Conservation (phyloP, 2,888 invertebrate genomes). For the Pyrocoelia pectoralis region DNA sequence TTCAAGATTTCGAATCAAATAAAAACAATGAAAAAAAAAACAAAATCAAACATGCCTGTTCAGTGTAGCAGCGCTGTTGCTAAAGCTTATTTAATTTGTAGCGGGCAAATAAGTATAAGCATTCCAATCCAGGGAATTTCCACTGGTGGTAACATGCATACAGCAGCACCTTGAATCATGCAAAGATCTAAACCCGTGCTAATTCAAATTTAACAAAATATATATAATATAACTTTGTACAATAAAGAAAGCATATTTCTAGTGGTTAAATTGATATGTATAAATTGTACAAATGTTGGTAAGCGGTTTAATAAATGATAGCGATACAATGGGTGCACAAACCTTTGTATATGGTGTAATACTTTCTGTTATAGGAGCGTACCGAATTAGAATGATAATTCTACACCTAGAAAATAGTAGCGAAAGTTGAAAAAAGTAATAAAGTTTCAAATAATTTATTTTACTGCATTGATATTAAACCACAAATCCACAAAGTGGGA, state of each 20-base stretch:
- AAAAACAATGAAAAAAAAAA: constrained; percentile 19
- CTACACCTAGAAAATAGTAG: constrained; percentile 45
- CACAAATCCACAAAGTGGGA: constrained; percentile 21
- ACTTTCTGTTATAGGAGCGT: constrained; percentile 44
- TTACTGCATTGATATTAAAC: constrained; percentile 28
- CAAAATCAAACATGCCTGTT: constrained; percentile 32
- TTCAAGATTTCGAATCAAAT: constrained; percentile 8
- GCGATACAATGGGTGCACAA: constrained; percentile 31
- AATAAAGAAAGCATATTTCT: constrained; percentile 8
- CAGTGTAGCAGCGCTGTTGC: constrained; percentile 28
- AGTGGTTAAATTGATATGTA: constrained; percentile 13
- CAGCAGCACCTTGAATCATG: constrained; percentile 38
- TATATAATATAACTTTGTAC: neutral
- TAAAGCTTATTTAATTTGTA: constrained; percentile 33
- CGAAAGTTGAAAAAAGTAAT: constrained; percentile 17
- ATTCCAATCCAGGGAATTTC: constrained; percentile 32
- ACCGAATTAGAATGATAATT: constrained; percentile 46
- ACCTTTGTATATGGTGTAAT: constrained; percentile 33
- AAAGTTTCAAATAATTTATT: constrained; percentile 31
- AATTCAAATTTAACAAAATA: constrained; percentile 14
- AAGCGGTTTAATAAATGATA: constrained; percentile 25
- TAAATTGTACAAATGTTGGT: constrained; percentile 13
- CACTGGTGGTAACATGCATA: constrained; percentile 33
- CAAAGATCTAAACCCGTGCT: constrained; percentile 29
- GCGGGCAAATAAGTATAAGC: constrained; percentile 37